Evolutionary conservation across 2,888 invertebrate genomes (phyloP), one percentile per base, ranked within the genome.

Genomic region (Acleris emargana): DNA sequence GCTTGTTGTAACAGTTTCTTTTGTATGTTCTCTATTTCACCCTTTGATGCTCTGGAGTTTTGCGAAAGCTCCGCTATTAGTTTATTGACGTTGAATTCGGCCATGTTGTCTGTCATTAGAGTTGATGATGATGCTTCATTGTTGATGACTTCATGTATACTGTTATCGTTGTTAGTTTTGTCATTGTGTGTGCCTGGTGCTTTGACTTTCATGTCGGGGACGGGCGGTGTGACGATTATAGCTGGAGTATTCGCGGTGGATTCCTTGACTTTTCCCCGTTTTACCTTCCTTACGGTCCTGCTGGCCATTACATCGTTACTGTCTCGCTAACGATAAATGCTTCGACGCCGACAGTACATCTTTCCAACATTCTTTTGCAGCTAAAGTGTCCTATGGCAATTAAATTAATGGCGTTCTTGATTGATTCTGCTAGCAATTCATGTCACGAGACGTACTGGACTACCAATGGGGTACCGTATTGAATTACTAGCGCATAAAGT

Each of bases 211-310:
- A 91, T 91, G 69, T 85, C 86, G 78, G 72, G 76, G 62, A 7
- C 83, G 13, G 89, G 88, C 53, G 88, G 85, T 9, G 88, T 89
- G 18, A 90, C 84, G 38, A 90, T 79, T 71, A 89, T 89, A 13
- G 80, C 81, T 17, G 89, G 88, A 69, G 82, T 86, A 69, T 76
- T 77, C 20, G 62, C 76, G 67, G 72, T 73, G 73, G 75, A 71
- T 71, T 89, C 89, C 73, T 86, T 89, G 38, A 69, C 72, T 89
- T 94, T 95, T 78, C 94, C 94, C 80, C 95, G 94, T 88, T 95
- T 96, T 74, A 96, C 94, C 93, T 95, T 95, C 77, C 95, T 94
- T 76, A 96, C 95, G 73, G 95, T 95, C 79, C 94, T 93, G 80
- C 93, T 91, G 77, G 93, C 95, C 95, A 95, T 95, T 85, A 94